Evolutionary conservation across 2,113 vertebrate genomes (phyloP), one percentile per base, ranked within the genome.

Genomic region (Aptenodytes patagonicus): DNA sequence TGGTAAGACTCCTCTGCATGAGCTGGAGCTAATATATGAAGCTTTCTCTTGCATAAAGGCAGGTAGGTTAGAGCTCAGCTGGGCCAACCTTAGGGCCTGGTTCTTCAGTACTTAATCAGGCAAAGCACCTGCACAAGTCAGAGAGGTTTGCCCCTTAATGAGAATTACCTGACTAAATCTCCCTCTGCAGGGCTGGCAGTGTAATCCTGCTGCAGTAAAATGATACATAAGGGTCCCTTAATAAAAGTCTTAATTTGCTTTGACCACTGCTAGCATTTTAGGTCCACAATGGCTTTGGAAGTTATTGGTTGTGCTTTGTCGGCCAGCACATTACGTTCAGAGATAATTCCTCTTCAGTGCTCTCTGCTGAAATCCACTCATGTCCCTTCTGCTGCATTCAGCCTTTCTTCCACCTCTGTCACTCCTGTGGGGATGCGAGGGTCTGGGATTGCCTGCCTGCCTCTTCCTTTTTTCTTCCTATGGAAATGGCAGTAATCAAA

Each of bases 231-330:
- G 88, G 90, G 68, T 88, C 42, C 68, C 38, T 42, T 96, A 96
- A 94, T 96, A 94, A 95, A 96, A 87, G 81, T 66, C 46, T 83
- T 93, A 93, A 96, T 97, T 96, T 96, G 49, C 86, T 97, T 91
- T 94, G 93, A 92, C 95, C 93, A 94, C 65, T 61, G 60, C 77
- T 93, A 87, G 76, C 68, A 78, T 93, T 93, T 94, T 73, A 79
- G 90, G 79, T 76, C 83, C 62, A 84, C 71, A 92, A 82, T 73
- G 80, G 61, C 62, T 73, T 95, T 92, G 73, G 71, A 93, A 94
- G 57, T 93, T 82, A 83, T 87, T 22, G 26, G 91, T 51, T 93
- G 91, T 93, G 80, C 90, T 89, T 95, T 96, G 65, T 62, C 91
- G 82, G 93, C 55, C 64, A 90, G 83, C n/a, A 61, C 60, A 90